Percentiles rank a stretch among this genome's conserved stretches.
Conservation (phyloP, 2,113 vertebrate genomes). For the Hylia prasina region DNA sequence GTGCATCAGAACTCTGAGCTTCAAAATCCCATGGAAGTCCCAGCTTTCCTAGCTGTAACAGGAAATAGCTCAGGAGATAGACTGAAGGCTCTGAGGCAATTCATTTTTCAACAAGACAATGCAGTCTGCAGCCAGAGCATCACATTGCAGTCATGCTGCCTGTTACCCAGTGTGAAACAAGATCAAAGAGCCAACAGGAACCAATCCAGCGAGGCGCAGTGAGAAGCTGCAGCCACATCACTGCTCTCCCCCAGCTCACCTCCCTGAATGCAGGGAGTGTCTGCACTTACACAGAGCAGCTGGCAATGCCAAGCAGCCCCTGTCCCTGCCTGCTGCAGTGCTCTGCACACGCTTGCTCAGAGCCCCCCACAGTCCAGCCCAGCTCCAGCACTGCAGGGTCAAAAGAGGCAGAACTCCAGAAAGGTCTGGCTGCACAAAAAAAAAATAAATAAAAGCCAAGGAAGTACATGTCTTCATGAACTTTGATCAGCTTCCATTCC, state of each 20-base stretch:
- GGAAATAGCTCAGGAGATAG: neutral
- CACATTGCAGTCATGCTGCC: conserved; percentile 35
- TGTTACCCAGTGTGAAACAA: neutral
- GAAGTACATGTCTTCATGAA: neutral
- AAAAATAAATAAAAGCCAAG: neutral
- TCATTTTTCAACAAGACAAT: neutral
- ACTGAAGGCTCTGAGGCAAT: neutral
- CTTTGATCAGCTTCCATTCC: neutral
- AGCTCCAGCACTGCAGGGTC: neutral
- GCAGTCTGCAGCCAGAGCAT: neutral
- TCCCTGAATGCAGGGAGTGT: neutral
- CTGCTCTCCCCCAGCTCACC: neutral
- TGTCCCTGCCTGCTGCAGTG: neutral
- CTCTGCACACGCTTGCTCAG: neutral
- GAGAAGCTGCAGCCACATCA: neutral
- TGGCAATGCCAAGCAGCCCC: neutral
- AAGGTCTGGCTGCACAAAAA: neutral
- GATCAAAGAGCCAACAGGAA: neutral
- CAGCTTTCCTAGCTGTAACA: neutral
- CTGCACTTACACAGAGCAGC: neutral
- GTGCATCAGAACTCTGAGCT: neutral
- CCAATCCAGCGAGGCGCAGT: fast-evolving
- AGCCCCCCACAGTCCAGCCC: neutral
- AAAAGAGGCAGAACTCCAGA: neutral
- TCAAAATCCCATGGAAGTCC: neutral